Conservation (phyloP, 2,888 invertebrate genomes). For the Ditula angustiorana region DNA sequence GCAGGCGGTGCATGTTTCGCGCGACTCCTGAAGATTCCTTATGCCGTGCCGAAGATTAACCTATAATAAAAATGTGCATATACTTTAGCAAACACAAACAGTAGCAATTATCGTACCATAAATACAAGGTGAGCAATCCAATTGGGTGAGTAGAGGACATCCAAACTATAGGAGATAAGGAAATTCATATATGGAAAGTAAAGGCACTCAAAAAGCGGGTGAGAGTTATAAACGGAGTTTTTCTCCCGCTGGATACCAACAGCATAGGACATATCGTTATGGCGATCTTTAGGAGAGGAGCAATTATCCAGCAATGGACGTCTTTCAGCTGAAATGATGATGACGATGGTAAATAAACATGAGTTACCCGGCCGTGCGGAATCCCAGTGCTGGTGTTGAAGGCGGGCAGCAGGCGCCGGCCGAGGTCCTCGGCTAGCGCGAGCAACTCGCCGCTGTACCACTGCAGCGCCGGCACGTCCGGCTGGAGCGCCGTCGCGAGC, state of each 20-base stretch:
- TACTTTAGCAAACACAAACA: background rate
- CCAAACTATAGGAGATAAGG: too few relatives aligned
- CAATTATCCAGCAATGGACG: too few relatives aligned
- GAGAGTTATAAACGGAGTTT: too few relatives aligned
- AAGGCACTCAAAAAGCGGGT: too few relatives aligned
- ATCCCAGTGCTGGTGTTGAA: slow-evolving; percentile 99
- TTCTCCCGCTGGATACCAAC: too few relatives aligned
- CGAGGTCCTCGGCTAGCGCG: slow-evolving; percentile 96
- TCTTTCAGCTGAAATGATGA: too few relatives aligned
- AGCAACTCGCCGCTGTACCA: slow-evolving; percentile 96
- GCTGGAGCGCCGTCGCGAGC: slow-evolving; percentile 92
- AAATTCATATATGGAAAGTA: too few relatives aligned
- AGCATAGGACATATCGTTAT: too few relatives aligned
- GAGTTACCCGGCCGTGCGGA: slow-evolving; percentile 94
- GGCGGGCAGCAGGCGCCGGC: slow-evolving; percentile 96
- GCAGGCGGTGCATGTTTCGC: slow-evolving; percentile 99
- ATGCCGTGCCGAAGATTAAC: slow-evolving; percentile 94
- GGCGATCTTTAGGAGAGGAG: too few relatives aligned
- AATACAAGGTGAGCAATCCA: too few relatives aligned
- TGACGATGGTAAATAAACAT: background rate
- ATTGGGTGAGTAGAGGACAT: too few relatives aligned
- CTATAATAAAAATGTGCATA: slow-evolving; percentile 66
- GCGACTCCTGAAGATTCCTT: slow-evolving; percentile 89
- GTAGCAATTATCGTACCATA: background rate
- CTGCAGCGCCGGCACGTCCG: slow-evolving; percentile 89